These are phyloP conservation scores for Eurosta solidaginis DNA, from an alignment of 1,140 invertebrate genomes.

Conservation along the genomic window DNA sequence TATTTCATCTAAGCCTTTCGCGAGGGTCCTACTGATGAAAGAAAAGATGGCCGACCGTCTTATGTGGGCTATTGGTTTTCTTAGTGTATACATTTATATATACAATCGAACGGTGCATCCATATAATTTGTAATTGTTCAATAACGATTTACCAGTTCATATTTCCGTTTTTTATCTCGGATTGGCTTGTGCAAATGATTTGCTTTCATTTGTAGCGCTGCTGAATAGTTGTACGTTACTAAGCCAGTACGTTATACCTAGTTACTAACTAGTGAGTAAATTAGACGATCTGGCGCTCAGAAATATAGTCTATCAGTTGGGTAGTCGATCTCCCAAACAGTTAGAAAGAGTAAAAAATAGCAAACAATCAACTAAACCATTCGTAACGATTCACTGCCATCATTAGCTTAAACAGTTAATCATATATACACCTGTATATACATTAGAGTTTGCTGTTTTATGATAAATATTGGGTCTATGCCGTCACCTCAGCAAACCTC, in stretches of 20 bases:
- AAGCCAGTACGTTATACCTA: not conserved
- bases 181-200: not conserved
- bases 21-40: too few relatives aligned
- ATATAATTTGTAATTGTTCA: not conserved
- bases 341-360: not conserved
- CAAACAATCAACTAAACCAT: slow-evolving; percentile 12
- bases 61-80: not conserved
- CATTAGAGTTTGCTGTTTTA: not conserved
- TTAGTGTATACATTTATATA: not conserved
- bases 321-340: not conserved
- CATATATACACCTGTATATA: not conserved
- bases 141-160: not conserved
- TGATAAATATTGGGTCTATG: too few relatives aligned
- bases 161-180: too few relatives aligned
- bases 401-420: not conserved
- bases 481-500: too few relatives aligned
- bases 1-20: too few relatives aligned
- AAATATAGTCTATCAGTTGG: not conserved
- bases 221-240: not conserved
- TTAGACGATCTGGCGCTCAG: not conserved
- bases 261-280: not conserved
- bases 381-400: slow-evolving; percentile 6
- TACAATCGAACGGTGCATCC: too few relatives aligned
- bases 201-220: not conserved
- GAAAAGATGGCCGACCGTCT: not conserved